Percentiles rank a stretch among this genome's conserved stretches.
Evolutionary conservation across 2,888 invertebrate species (phyloP).

Genomic region (Melinaea menophilus): DNA sequence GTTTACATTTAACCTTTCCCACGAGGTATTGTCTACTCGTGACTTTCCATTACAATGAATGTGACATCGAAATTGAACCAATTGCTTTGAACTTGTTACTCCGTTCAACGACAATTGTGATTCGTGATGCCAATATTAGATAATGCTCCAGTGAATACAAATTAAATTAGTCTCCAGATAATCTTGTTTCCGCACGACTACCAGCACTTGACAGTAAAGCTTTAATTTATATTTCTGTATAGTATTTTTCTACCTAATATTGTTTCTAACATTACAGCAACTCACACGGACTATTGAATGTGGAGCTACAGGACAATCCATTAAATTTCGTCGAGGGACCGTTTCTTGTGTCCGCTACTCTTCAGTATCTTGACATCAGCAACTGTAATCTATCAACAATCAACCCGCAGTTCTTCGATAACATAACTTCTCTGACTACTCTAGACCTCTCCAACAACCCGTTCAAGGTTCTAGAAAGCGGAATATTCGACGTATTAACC

Average conservation of each 20-base stretch:
- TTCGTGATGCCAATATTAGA: conserved; percentile 65
- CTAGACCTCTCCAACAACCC: conserved; percentile 85
- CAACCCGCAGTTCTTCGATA: conserved; percentile 81
- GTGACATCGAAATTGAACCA: conserved; percentile 71
- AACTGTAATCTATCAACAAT: conserved; percentile 79
- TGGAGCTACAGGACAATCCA: conserved; percentile 84
- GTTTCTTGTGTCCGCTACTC: conserved; percentile 80
- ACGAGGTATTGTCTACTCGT: conserved; percentile 19
- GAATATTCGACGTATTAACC: conserved; percentile 80
- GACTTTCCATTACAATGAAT: conserved; percentile 39
- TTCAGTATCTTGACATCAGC: conserved; percentile 83
- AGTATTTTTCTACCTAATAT: conserved; percentile 9
- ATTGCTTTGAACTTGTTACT: conserved; percentile 66
- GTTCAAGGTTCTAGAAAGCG: conserved; percentile 74
- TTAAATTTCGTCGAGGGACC: conserved; percentile 79
- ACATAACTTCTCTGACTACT: conserved; percentile 81
- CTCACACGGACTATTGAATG: conserved; percentile 81
- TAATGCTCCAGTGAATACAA: conserved; percentile 70
- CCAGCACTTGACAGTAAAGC: no score
- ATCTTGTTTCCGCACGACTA: not conserved
- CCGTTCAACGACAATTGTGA: conserved; percentile 57
- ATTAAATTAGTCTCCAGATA: conserved; percentile 56
- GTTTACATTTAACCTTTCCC: conserved; percentile 11
- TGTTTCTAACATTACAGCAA: conserved; percentile 69
- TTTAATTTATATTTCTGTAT: not conserved